A percentile compares a stretch with the other conserved stretches of the same genome.
Conservation (phyloP, 2,888 invertebrate genomes). For the Latrodectus hesperus region DNA sequence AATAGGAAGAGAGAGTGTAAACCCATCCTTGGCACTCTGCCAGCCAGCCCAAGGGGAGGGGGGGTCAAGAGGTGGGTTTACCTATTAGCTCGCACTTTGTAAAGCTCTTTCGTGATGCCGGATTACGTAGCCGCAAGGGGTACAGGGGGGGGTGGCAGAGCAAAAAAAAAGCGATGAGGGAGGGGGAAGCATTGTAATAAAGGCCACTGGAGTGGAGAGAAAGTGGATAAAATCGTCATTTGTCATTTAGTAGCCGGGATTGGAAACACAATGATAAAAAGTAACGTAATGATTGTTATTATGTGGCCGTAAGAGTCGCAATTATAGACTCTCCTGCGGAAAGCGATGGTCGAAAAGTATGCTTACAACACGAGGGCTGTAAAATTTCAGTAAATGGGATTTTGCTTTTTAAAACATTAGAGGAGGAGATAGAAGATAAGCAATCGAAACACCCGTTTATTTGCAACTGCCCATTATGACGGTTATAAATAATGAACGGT, state of each 20-base stretch:
- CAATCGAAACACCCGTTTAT: too few relatives aligned
- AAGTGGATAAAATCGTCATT: conserved; percentile 1
- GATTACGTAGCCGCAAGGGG: conserved; percentile 10
- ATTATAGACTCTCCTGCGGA: not conserved
- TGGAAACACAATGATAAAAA: not conserved
- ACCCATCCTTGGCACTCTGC: conserved; percentile 28
- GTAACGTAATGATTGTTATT: not conserved
- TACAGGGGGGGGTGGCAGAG: conserved; percentile 6
- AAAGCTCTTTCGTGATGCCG: not conserved
- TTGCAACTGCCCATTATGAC: too few relatives aligned
- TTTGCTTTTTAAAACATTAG: not conserved
- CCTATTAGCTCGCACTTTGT: conserved; percentile 21
- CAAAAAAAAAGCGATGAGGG: not conserved
- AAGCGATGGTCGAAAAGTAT: not conserved
- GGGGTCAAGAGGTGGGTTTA: conserved; percentile 16
- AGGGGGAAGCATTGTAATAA: not conserved
- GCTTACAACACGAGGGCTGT: not conserved
- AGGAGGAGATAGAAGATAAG: too few relatives aligned
- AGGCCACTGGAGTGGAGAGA: not conserved
- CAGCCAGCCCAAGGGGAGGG: conserved; percentile 19
- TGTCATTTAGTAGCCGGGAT: not conserved
- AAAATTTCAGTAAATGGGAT: not conserved
- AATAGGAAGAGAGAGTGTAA: not conserved
- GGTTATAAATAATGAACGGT: too few relatives aligned
- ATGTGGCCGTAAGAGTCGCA: not conserved